Evolutionary conservation across 2,888 invertebrate species (phyloP), one percentile per base, ranked within the genome.

Genomic region (Agapostemon virescens): DNA sequence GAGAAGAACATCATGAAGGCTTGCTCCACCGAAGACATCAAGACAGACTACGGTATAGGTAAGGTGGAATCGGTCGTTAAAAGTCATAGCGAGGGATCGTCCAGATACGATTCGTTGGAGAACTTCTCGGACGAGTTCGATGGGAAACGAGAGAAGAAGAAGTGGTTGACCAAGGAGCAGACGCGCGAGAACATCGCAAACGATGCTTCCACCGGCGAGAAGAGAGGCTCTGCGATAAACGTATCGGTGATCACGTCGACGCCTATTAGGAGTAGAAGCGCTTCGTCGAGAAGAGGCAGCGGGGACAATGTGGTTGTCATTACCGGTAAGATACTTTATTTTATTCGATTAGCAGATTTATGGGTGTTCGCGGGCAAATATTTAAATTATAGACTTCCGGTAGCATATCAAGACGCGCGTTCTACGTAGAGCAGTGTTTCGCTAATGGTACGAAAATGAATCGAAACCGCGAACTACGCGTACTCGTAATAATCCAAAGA

Each of bases 241-340:
- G 92, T 93, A 13, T 91, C 93, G 4, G 92, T 92, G 17, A 90
- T 93, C 30, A 92, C 92, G 0, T 93, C 93, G 40, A 92, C 92
- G 20, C 92, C 92, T 13, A 85, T 92, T 26, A 90, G 90, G 81
- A 90, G 89, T 69, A 89, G 89, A 79, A 90, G 89, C 17, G 80
- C 87, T 13, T 89, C 91, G 6, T 89, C 91, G 6, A 88, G 90
- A 74, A 90, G 88, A 74, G 88, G 85, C 30, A 91, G 89, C 68
- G 90, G 90, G 9, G 92, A 92, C 61, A 92, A 92, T 67, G 86
- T 93, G 23, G 92, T 93, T 58, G 92, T 93, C 42, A 92, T 92
- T 76, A 92, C 92, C 23, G 92, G 92, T 91, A 86, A 87, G 55
- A 36, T 13, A 9, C 13, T 36, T n/a, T 63, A 33, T n/a, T 36